Base-by-base conservation (phyloP, 2,113 vertebrate species). In the Prolemur simus region DNA sequence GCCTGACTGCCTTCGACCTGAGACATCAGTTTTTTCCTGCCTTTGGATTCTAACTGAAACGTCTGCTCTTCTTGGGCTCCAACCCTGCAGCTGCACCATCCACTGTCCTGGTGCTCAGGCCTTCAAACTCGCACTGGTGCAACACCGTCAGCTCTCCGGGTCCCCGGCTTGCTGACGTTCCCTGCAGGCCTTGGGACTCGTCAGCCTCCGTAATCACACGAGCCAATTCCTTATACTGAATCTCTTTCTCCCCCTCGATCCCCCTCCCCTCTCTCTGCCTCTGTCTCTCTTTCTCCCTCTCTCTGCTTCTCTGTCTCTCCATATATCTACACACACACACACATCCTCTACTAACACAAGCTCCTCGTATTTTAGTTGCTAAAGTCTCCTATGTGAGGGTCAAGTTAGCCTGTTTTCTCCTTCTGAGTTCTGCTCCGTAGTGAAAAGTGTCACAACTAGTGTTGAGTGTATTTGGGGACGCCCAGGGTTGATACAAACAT, bases 171-270 rank as follows among this genome's bases (percentile, higher is more conserved):
- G 45, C 45, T 63, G 39, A 29, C 74, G 4, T 21, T 64, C 2
- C 49, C 37, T 18, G n/a, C 47, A 27, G 39, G 29, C 12, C 0
- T 7, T 42, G 13, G 34, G 32, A 47, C 29, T 34, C 27, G 3
- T 11, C 2, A 0, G 47, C 27, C 39, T 69, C 39, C 5, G 0
- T 3, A 20, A 49, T 12, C 56, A 11, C 21, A 25, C 2, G 27
- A 80, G 37, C 63, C 60, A 21, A 4, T 39, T n/a, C 17, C n/a
- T 37, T 15, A 14, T 6, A 0, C 23, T 37, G 73, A 3, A 73
- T 73, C 23, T 42, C 23, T 74, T 11, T 23, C 1, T 23, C 3
- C 37, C 71, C 25, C 58, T 27, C 58, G 1, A 25, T 21, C 54
- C 21, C 54, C 54, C 54, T 56, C 18, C 54, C 54, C 54, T 56